These are phyloP conservation scores for Callopanchax toddi DNA, from an alignment of 2,113 vertebrate genomes.

Conservation along the genomic window DNA sequence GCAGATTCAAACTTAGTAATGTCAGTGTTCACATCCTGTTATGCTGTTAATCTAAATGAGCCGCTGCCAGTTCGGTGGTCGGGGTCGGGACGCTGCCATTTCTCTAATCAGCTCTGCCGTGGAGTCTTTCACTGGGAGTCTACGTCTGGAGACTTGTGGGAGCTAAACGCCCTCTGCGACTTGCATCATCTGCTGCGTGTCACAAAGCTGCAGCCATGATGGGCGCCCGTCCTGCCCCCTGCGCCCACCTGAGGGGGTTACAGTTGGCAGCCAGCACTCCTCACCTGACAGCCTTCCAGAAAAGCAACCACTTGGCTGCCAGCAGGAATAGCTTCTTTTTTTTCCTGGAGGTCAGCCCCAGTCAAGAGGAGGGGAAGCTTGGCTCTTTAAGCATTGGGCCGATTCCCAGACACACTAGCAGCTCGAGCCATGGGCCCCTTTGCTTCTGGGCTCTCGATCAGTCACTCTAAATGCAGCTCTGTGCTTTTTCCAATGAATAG, in stretches of 20 bases:
- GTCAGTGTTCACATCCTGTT: neutral
- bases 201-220: slow-evolving; percentile 43
- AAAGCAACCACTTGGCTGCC: slow-evolving; percentile 61
- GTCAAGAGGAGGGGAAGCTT: slow-evolving; percentile 77
- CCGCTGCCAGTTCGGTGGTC: slow-evolving; percentile 7
- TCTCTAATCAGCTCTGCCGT: slow-evolving; percentile 14
- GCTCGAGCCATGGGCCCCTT: slow-evolving; percentile 54
- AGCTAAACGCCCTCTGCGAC: slow-evolving; percentile 19
- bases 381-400: slow-evolving; percentile 77
- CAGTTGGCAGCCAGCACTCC: slow-evolving; percentile 61
- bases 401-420: slow-evolving; percentile 65
- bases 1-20: slow-evolving; percentile 5
- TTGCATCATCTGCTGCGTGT: slow-evolving; percentile 62
- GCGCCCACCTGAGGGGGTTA: slow-evolving; percentile 60
- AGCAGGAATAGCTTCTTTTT: slow-evolving; percentile 60
- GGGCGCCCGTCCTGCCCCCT: slow-evolving; percentile 44
- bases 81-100: slow-evolving; percentile 4
- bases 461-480: slow-evolving; percentile 65
- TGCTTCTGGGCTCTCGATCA: slow-evolving; percentile 73
- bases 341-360: slow-evolving; percentile 65
- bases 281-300: slow-evolving; percentile 69
- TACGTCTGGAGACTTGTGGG: slow-evolving; percentile 33
- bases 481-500: slow-evolving; percentile 57
- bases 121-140: slow-evolving; percentile 26
- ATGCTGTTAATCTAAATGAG: slow-evolving; percentile 14